phyloP scores from a whole-genome alignment of 2,113 vertebrate genomes.

The Geococcyx californianus region DNA sequence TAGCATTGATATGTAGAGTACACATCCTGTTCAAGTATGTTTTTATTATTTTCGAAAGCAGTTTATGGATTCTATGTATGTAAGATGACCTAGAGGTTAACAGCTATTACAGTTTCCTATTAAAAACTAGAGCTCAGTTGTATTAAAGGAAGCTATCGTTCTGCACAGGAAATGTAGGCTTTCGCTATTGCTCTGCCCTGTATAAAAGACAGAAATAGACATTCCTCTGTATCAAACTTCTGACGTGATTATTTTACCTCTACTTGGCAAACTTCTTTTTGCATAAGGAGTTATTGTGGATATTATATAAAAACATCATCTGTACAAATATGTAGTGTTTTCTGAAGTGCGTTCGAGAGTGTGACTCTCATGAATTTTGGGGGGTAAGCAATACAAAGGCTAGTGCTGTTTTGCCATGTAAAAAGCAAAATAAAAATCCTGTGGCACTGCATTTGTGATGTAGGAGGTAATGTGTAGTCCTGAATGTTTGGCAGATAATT shows the following conservation, averaged over 20 bases:
- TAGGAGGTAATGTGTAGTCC: neutral
- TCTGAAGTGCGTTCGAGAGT: neutral
- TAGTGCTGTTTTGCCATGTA: neutral
- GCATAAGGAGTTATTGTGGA: neutral
- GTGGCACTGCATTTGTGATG: neutral
- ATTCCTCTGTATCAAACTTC: neutral
- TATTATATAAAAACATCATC: neutral
- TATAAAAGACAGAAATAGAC: neutral
- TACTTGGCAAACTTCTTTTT: neutral
- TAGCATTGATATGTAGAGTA: neutral
- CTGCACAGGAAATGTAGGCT: neutral
- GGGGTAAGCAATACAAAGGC: neutral
- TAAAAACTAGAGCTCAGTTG: neutral
- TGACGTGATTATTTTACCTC: neutral
- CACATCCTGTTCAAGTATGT: neutral
- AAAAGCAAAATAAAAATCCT: neutral
- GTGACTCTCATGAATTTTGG: neutral
- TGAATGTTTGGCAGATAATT: neutral
- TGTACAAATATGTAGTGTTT: neutral
- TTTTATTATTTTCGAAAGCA: neutral
- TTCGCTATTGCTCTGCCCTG: neutral
- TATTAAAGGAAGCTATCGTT: neutral
- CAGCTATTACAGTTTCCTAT: neutral
- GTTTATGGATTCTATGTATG: neutral
- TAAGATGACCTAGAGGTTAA: constrained; percentile 29